Evolutionary conservation across 2,888 invertebrate genomes (phyloP).

Genomic region (Habrosyne pyritoides): DNA sequence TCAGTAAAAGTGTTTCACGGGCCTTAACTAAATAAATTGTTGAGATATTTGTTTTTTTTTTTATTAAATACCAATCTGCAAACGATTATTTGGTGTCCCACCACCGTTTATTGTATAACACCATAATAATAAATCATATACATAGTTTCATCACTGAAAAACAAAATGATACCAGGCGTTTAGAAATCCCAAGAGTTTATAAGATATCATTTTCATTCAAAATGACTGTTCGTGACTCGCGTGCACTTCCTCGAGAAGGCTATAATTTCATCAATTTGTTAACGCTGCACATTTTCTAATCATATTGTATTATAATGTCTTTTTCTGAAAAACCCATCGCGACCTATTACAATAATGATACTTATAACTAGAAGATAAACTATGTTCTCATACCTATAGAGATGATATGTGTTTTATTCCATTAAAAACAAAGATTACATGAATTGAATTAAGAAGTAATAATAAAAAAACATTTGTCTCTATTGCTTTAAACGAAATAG

Average conservation of each 20-base stretch:
- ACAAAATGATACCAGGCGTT: not conserved
- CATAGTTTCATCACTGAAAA: not conserved
- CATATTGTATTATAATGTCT: not conserved
- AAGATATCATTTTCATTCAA: not conserved
- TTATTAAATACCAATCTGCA: no score
- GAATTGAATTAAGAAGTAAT: no score
- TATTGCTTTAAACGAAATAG: no score
- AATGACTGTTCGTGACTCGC: not conserved
- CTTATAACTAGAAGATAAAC: not conserved
- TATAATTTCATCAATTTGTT: not conserved
- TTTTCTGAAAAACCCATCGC: slow-evolving; percentile 1
- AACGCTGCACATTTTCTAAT: not conserved
- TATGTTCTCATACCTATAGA: no score
- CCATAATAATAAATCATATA: not conserved
- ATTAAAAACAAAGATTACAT: no score
- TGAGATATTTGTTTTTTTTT: no score
- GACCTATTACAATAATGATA: not conserved
- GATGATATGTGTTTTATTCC: no score
- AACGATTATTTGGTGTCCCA: no score
- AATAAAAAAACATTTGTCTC: no score
- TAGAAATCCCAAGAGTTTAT: not conserved
- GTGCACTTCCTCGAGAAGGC: not conserved
- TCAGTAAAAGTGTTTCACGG: no score
- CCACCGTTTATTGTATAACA: no score
- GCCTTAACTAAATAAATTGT: no score